Percentiles rank a stretch among this genome's conserved stretches.
These are phyloP conservation scores for Gallinago media DNA, from an alignment of 2,113 vertebrate genomes.

Conservation along the genomic window DNA sequence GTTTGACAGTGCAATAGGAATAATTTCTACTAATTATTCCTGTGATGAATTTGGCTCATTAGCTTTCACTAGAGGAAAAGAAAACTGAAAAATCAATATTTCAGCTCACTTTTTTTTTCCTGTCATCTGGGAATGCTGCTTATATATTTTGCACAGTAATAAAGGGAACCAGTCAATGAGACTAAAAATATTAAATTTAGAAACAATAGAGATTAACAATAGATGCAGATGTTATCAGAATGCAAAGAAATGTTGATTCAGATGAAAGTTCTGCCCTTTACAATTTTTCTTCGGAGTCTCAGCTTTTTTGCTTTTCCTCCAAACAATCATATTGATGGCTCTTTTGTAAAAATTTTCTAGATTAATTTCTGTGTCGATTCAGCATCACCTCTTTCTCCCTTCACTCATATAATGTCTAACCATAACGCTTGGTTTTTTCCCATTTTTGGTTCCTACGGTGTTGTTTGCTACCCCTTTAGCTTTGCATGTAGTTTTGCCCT, in stretches of 20 bases:
- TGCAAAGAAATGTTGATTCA: background rate
- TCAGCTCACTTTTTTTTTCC: background rate
- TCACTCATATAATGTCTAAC: background rate
- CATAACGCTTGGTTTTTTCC: background rate
- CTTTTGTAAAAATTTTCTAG: background rate
- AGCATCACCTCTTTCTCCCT: background rate
- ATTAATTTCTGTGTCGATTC: background rate
- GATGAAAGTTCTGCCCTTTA: background rate
- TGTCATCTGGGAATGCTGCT: background rate
- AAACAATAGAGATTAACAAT: background rate
- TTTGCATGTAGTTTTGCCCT: background rate
- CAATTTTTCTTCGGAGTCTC: background rate
- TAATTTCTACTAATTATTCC: constrained; percentile 42
- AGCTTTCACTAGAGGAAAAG: constrained; percentile 2
- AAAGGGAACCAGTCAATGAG: background rate
- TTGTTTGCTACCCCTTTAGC: background rate
- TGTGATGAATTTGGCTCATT: constrained; percentile 24
- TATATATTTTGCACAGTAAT: background rate
- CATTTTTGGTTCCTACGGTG: background rate
- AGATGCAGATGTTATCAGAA: background rate
- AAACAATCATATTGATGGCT: background rate
- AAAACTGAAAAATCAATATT: constrained; percentile 33
- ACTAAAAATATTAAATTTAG: background rate
- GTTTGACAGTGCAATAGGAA: background rate
- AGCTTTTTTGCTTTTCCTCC: background rate